Base-by-base conservation (phyloP, 2,888 invertebrate genomes). In the Hermaeophaga mercurialis region DNA sequence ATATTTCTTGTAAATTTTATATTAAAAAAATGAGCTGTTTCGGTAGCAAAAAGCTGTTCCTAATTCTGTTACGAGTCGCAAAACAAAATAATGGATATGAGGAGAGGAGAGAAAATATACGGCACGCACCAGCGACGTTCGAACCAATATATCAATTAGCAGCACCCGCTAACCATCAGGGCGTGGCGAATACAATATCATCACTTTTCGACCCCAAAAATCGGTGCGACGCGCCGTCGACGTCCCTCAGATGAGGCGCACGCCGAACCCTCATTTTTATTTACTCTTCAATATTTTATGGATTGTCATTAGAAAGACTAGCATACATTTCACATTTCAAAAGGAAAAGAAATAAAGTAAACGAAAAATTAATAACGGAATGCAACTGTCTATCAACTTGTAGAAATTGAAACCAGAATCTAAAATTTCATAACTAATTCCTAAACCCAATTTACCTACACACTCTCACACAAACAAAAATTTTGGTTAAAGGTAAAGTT, bases 91-190 rank as follows among this genome's bases (percentile, higher is more conserved):
- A 54, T 39, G n/a, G n/a, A n/a, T n/a, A n/a, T n/a, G 53, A 26
- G 28, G 11, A 11, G 11, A 38, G 46, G 31, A 48, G 46, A 31
- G 47, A 54, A 52, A 62, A 59, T 64, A 62, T 65, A 61, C 56
- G 58, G 65, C 63, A 66, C 65, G 66, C 66, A 62, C 64, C 66
- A 61, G 57, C 65, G 59, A 59, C 64, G 67, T 69, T 56, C 56
- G 61, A 63, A 66, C 72, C 76, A 73, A 75, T 76, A 73, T 75
- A 75, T 77, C 76, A 77, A 77, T 77, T 77, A 76, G 73, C 64
- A 70, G 70, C 75, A 73, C 73, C 74, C 71, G 73, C 64, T 74
- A 74, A 73, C 73, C 73, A 70, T 65, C 69, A 66, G 73, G 74
- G 74, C 73, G 74, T 74, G 74, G 70, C 73, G 72, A 62, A 63